Base-by-base conservation (phyloP, 2,888 invertebrate genomes). In the Yponomeuta sedellus region DNA sequence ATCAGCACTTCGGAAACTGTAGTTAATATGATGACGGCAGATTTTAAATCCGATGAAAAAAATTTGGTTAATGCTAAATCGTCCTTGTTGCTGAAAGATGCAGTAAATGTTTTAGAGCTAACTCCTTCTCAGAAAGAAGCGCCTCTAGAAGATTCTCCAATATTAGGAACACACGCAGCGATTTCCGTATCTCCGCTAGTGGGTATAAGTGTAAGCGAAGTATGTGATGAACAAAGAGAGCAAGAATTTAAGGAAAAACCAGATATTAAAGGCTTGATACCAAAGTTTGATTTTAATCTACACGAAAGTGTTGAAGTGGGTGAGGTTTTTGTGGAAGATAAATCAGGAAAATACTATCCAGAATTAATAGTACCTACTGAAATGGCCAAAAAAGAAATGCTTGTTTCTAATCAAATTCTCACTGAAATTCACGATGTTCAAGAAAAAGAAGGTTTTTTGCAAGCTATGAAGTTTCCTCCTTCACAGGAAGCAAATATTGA, bases 351-450 rank as follows among this genome's bases (percentile, higher is more conserved):
- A 85, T 95, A 95, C 77, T 94, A 95, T 77, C 96, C 96, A 3
- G 95, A 96, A 82, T 82, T 95, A 64, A 94, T 96, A 76, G 96
- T 96, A 1, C 94, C 96, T 0, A 96, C 96, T 2, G 96, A 96
- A 92, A 92, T 93, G 11, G 96, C 96, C 4, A 93, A 92, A 28
- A 91, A 93, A 79, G 92, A 93, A 67, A 82, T 96, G 0, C 87
- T 94, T 40, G 89, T 94, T 12, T 94, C 94, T 70, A 94, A 93
- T 76, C 94, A 94, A 79, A 80, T 94, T 61, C 82, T 93, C 5
- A 94, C 94, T 19, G 92, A 94, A 82, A 92, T 94, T 76, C 93
- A 93, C 72, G 82, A 94, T 73, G 92, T 94, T 0, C 93, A 94
- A 68, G 96, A 96, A 83, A 92, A 92, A 69, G 95, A 95, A 89